phyloP scores from a whole-genome alignment of 2,888 invertebrate species.

The Drosophila peninsularis region DNA sequence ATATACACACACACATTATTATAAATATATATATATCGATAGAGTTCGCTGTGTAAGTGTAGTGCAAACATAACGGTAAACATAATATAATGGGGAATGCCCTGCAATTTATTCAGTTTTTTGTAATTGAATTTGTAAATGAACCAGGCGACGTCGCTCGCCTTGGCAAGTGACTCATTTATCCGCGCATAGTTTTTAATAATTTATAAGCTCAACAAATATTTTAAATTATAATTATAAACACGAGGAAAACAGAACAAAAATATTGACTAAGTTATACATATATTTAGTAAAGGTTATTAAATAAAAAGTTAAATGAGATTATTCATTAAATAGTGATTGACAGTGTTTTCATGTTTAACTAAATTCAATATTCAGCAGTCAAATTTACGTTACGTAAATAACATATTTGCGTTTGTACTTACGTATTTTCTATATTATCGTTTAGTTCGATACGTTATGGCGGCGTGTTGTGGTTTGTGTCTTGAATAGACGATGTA shows the following conservation, averaged over 20 bases:
- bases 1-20: constrained; percentile 12
- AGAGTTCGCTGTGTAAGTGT: constrained; percentile 57
- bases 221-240: constrained; percentile 68
- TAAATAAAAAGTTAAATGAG: constrained; percentile 66
- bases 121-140: constrained; percentile 69
- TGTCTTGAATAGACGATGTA: background rate
- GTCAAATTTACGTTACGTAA: background rate
- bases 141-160: constrained; percentile 39
- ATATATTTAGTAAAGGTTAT: constrained; percentile 76
- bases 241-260: constrained; percentile 29
- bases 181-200: constrained; percentile 75
- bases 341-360: background rate
- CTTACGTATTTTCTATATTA: background rate
- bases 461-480: background rate
- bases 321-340: constrained; percentile 44
- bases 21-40: constrained; percentile 23
- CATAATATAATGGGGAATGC: constrained; percentile 11
- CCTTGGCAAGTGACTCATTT: constrained; percentile 59
- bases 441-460: background rate
- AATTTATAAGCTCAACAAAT: constrained; percentile 76
- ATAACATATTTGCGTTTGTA: background rate
- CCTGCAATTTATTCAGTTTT: constrained; percentile 32
- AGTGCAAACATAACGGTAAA: constrained; percentile 42
- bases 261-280: constrained; percentile 60
- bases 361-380: background rate